Conservation (phyloP, 2,113 vertebrate genomes). For the Aix galericulata region DNA sequence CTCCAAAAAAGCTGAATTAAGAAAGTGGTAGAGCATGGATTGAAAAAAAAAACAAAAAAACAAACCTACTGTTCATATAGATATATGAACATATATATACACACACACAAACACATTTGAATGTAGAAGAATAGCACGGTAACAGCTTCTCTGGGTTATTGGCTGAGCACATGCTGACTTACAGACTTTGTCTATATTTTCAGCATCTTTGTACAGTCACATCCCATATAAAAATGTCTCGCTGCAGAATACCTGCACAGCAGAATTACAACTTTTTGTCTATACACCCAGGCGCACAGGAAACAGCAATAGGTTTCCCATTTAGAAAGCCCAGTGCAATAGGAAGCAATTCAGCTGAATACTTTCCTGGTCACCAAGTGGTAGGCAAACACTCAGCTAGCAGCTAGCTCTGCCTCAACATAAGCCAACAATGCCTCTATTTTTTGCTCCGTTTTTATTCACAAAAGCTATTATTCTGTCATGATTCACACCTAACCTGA, state of each 20-base stretch:
- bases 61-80: not conserved
- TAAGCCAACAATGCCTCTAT: not conserved
- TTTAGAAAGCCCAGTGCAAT: not conserved
- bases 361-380: not conserved
- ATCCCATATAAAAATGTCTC: not conserved
- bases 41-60: not conserved
- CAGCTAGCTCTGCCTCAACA: not conserved
- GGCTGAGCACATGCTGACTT: not conserved
- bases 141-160: not conserved
- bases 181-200: not conserved
- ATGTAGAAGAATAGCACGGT: fast-evolving
- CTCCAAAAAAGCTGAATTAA: not conserved
- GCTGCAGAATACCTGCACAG: not conserved
- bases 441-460: not conserved
- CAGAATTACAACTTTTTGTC: not conserved
- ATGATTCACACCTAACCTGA: not conserved
- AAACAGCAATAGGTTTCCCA: not conserved
- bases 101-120: too few species aligned
- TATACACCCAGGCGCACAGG: not conserved
- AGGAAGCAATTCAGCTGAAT: slow-evolving; percentile 17
- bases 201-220: not conserved
- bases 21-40: not conserved
- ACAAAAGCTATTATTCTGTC: not conserved
- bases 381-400: not conserved
- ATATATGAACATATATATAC: too few species aligned